Conservation (phyloP, 1,140 invertebrate species). For the Coptotermes formosanus region DNA sequence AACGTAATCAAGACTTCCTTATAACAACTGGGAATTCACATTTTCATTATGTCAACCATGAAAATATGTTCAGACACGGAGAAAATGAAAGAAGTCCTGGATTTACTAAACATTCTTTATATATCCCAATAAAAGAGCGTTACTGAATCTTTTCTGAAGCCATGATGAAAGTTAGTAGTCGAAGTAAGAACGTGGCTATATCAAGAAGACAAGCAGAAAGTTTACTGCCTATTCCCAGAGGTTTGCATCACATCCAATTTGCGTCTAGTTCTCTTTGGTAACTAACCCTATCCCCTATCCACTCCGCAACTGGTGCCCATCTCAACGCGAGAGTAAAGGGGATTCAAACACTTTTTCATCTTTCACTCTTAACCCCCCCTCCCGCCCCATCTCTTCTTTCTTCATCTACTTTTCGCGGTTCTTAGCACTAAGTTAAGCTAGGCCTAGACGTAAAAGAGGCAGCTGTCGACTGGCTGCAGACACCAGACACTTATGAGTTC, state of each 20-base stretch:
- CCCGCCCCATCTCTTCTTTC: neutral
- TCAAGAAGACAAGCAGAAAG: neutral
- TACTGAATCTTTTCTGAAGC: too few relatives aligned
- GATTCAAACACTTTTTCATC: neutral
- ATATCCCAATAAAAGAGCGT: too few relatives aligned
- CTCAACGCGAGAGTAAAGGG: neutral
- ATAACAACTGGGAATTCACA: neutral
- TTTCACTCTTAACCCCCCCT: neutral
- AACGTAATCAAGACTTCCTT: neutral
- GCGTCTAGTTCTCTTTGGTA: neutral
- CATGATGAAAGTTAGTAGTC: neutral
- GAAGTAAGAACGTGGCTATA: neutral
- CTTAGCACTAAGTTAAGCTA: neutral
- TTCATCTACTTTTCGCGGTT: slow-evolving; percentile 15
- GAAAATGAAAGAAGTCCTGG: neutral
- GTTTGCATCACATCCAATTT: slow-evolving; percentile 29
- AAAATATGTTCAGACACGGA: neutral
- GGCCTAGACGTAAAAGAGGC: neutral
- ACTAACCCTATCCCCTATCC: neutral
- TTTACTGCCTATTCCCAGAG: neutral
- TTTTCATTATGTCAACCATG: neutral
- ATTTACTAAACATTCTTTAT: neutral
- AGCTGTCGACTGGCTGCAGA: slow-evolving; percentile 10
- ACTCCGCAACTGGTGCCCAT: neutral
- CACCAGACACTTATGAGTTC: slow-evolving; percentile 24